Evolutionary conservation across 2,113 vertebrate species (phyloP).

Genomic region (Podocnemis expansa): DNA sequence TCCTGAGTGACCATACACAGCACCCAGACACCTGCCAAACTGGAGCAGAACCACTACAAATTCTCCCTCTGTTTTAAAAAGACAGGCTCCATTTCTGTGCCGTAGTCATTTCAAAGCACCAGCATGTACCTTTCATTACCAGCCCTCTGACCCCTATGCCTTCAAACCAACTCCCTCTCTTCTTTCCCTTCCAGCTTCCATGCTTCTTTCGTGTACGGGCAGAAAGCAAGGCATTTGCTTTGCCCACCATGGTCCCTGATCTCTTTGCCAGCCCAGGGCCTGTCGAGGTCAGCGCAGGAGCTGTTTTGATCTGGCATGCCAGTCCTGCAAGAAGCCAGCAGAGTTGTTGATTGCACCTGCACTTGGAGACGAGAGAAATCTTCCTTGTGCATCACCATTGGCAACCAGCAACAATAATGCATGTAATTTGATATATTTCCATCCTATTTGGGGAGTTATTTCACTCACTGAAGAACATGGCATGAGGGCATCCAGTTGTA

Average conservation of each 20-base stretch:
- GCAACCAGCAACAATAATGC: neutral
- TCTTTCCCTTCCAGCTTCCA: neutral
- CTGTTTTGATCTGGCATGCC: neutral
- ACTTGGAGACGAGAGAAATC: neutral
- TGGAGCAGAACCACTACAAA: neutral
- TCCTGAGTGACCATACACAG: too few species aligned
- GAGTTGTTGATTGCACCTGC: neutral
- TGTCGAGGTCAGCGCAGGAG: neutral
- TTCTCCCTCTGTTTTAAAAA: neutral
- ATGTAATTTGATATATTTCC: neutral
- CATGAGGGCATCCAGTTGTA: accelerated
- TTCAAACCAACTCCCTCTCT: neutral
- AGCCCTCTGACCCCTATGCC: neutral
- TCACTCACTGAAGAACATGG: neutral
- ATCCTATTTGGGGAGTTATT: neutral
- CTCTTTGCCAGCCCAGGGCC: neutral
- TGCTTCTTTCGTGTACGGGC: neutral
- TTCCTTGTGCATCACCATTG: neutral
- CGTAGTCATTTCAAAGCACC: neutral
- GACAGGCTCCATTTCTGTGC: neutral
- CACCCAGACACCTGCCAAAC: neutral
- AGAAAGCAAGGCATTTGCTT: neutral
- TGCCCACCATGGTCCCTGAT: neutral
- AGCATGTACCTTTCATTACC: neutral
- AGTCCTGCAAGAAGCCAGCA: neutral